phyloP scores from a whole-genome alignment of 1,140 invertebrate genomes.

The Formica selysi region DNA sequence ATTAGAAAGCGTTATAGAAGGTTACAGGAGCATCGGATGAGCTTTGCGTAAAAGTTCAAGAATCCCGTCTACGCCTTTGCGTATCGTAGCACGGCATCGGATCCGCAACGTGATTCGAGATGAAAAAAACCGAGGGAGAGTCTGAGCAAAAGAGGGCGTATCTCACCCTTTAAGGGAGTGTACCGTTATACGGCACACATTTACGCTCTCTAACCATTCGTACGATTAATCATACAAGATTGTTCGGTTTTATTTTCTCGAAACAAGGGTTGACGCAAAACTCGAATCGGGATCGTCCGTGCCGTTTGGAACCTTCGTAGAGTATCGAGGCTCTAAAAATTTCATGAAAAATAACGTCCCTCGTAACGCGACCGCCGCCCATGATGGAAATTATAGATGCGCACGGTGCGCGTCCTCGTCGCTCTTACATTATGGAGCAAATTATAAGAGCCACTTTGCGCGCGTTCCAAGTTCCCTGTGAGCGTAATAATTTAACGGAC shows the following conservation, averaged over 20 bases:
- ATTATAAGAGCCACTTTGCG: slow-evolving; percentile 55
- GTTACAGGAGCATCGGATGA: neutral
- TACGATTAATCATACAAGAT: slow-evolving; percentile 27
- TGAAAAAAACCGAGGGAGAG: neutral
- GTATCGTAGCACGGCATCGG: neutral
- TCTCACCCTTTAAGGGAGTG: slow-evolving; percentile 4
- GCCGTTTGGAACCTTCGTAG: slow-evolving; percentile 23
- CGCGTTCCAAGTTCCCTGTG: slow-evolving; percentile 1
- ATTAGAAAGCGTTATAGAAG: neutral
- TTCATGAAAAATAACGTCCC: slow-evolving; percentile 59
- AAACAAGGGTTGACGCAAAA: neutral
- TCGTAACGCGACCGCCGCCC: slow-evolving; percentile 24
- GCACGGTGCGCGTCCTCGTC: neutral
- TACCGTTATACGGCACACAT: slow-evolving; percentile 26
- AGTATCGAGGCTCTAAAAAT: slow-evolving; percentile 52
- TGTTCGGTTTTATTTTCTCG: neutral
- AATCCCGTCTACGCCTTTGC: slow-evolving; percentile 31
- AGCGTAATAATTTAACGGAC: slow-evolving; percentile 57
- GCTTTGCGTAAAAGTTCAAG: slow-evolving; percentile 5
- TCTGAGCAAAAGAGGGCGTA: neutral
- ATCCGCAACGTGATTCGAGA: neutral
- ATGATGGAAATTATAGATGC: slow-evolving; percentile 57
- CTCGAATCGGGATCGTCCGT: neutral
- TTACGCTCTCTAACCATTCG: slow-evolving; percentile 26
- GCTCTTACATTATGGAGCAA: slow-evolving; percentile 59